These are phyloP conservation scores for Lapara coniferarum DNA, from an alignment of 2,888 invertebrate species.

Conservation along the genomic window DNA sequence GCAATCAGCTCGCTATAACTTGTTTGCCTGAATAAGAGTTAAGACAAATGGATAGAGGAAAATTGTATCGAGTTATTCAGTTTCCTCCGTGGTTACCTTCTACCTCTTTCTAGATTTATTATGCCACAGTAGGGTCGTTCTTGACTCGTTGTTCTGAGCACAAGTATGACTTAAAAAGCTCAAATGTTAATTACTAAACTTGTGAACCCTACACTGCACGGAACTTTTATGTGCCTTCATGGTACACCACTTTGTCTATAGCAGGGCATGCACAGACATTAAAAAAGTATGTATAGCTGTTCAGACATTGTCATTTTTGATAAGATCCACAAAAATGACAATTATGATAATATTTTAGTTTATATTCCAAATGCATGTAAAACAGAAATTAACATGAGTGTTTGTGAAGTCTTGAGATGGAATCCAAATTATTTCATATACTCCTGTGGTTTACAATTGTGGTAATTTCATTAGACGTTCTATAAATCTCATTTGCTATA, in stretches of 20 bases:
- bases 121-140: too few relatives aligned
- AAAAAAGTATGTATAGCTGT: not conserved
- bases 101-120: too few relatives aligned
- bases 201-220: too few relatives aligned
- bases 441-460: slow-evolving; percentile 8
- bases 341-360: slow-evolving; percentile 16
- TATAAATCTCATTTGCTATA: too few relatives aligned
- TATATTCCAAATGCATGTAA: slow-evolving; percentile 5
- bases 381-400: slow-evolving; percentile 47
- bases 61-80: too few relatives aligned
- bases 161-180: too few relatives aligned
- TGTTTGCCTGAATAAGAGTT: too few relatives aligned
- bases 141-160: too few relatives aligned
- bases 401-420: slow-evolving; percentile 45
- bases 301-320: slow-evolving; percentile 13
- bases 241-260: not conserved
- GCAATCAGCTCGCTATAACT: not conserved
- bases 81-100: too few relatives aligned
- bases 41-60: too few relatives aligned
- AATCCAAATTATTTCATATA: slow-evolving; percentile 43
- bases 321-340: slow-evolving; percentile 1
- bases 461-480: not conserved
- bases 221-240: too few relatives aligned
- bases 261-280: not conserved
- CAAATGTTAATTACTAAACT: too few relatives aligned